Evolutionary conservation across 2,113 vertebrate species (phyloP).

Genomic region (Dromas ardeola): DNA sequence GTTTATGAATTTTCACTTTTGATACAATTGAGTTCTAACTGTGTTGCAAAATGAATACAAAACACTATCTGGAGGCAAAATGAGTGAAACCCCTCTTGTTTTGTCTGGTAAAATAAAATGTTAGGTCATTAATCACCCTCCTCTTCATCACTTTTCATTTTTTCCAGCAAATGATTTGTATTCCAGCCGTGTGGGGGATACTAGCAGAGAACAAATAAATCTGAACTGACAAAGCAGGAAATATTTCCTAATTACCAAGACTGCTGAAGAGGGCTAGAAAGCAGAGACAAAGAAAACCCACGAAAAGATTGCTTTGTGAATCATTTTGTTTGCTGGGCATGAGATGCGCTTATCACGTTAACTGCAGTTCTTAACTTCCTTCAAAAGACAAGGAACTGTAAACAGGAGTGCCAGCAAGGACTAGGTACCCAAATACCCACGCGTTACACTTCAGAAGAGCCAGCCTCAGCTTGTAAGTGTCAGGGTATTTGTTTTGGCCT

Average conservation of each 20-base stretch:
- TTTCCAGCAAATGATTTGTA: conserved; percentile 12
- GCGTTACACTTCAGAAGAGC: background rate
- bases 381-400: background rate
- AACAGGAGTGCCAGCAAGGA: background rate
- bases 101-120: conserved; percentile 55
- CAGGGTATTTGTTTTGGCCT: background rate
- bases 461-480: background rate
- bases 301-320: background rate
- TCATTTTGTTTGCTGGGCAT: background rate
- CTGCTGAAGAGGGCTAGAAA: background rate
- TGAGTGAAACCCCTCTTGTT: conserved; percentile 30
- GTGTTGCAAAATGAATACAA: conserved; percentile 66
- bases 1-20: conserved; percentile 66
- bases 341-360: background rate
- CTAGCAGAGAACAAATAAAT: conserved; percentile 45
- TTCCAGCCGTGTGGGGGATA: background rate
- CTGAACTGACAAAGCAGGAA: conserved; percentile 47
- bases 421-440: background rate
- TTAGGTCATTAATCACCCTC: conserved; percentile 70
- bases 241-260: conserved; percentile 39
- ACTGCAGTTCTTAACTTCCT: background rate
- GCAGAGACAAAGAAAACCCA: background rate
- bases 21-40: conserved; percentile 60
- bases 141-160: conserved; percentile 36
- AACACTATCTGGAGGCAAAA: conserved; percentile 66